Evolutionary conservation across 1,140 invertebrate species (phyloP), one percentile per base, ranked within the genome.

Genomic region (Drosophila mauritiana): DNA sequence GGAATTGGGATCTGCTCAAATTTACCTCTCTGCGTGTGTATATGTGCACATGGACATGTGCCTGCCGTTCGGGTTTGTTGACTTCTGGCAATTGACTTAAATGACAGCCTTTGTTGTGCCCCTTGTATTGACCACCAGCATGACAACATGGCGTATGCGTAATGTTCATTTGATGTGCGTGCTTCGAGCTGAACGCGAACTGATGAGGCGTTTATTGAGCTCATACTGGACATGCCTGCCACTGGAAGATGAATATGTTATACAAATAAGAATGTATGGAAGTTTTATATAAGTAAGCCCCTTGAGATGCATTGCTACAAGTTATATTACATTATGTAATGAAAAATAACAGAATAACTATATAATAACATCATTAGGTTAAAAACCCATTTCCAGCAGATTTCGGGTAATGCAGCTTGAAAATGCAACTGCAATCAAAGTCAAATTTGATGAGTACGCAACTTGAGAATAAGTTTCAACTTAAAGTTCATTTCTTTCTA

Each of bases 141-240:
- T 77, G 62, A 58, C 51, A 74, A 11, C 79, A 70, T 58, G 83
- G 75, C 83, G 83, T 86, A 86, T 86, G 75, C 79, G 79, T 88
- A 86, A 86, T 89, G 84, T 83, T 79, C 79, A 86, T 86, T 86
- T 88, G 74, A 86, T 86, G 82, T 88, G 83, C 83, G 83, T 86
- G 82, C 68, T 65, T 36, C n/a, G 64, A 73, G 74, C 52, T 57
- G 53, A 55, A 67, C 62, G 64, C 55, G 51, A 78, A 70, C 69
- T 78, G 67, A 68, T 65, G 72, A 64, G 83, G 69, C 69, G 75
- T 75, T 88, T 78, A 72, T 78, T 75, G 54, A 22, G 42, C 39
- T 48, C 53, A 46, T 63, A 43, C 46, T 27, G 31, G 4, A 31
- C 31, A 7, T 34, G 31, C 2, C 12, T 27, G 61, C n/a, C 15